Evolutionary conservation across 2,797 vertebrate genomes (phyloP).

Genomic region (Cephalopachus bancanus): DNA sequence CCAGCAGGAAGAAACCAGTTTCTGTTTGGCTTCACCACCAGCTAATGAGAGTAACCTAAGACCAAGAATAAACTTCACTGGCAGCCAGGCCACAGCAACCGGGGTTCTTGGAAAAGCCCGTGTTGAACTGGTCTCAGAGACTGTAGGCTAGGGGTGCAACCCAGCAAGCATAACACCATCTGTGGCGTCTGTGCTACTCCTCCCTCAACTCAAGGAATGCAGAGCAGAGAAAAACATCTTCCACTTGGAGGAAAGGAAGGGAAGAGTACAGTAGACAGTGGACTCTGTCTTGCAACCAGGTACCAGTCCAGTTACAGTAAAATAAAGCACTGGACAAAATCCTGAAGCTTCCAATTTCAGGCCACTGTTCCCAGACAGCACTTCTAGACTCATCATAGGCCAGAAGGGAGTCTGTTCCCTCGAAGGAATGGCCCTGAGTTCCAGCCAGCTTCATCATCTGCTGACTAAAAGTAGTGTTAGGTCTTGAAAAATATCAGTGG

Average conservation of each 20-base stretch:
- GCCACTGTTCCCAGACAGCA: neutral
- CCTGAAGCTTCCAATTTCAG: neutral
- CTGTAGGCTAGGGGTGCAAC: neutral
- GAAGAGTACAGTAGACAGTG: neutral
- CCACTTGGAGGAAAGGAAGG: too few relatives aligned
- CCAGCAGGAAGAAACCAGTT: neutral
- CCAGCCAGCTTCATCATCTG: neutral
- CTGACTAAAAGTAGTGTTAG: neutral
- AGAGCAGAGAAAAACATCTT: neutral
- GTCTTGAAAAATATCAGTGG: too few relatives aligned
- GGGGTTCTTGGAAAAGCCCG: neutral
- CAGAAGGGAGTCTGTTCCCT: neutral
- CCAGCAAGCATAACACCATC: neutral
- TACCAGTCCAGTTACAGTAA: neutral
- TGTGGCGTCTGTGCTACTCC: neutral
- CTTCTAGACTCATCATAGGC: neutral
- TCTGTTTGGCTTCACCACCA: neutral
- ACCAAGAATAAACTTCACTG: neutral
- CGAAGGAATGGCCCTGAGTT: neutral
- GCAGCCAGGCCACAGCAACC: neutral
- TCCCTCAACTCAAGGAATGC: neutral
- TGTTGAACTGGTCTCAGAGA: neutral
- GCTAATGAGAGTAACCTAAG: neutral
- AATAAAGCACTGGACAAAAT: neutral
- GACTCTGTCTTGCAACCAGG: neutral